These are phyloP conservation scores for Hippopotamus amphibius DNA, from an alignment of 2,113 vertebrate species.

Conservation along the genomic window DNA sequence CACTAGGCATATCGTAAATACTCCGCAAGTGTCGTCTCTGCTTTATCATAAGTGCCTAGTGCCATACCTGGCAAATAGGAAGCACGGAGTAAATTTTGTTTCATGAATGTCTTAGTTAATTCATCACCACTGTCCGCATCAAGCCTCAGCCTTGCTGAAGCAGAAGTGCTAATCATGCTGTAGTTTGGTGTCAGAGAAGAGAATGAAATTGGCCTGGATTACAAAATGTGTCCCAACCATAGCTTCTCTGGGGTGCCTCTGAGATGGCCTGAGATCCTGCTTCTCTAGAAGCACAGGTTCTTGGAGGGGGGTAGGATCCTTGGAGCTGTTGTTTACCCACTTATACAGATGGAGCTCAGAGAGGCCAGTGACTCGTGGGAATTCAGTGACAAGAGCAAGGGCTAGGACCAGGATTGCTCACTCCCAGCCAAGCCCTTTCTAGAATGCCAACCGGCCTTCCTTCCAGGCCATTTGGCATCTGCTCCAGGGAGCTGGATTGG, in stretches of 20 bases:
- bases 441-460: neutral
- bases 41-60: neutral
- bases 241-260: neutral
- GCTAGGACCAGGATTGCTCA: neutral
- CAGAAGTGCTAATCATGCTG: neutral
- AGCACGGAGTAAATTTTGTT: neutral
- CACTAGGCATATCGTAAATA: neutral
- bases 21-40: neutral
- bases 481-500: neutral
- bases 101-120: neutral
- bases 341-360: neutral
- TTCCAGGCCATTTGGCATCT: neutral
- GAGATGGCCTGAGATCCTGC: neutral
- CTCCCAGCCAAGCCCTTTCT: neutral
- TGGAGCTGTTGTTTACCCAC: neutral
- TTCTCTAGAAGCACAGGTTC: neutral
- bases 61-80: neutral
- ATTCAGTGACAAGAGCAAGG: neutral
- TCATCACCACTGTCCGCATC: neutral
- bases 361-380: neutral
- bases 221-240: neutral
- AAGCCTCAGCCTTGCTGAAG: neutral
- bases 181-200: neutral
- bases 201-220: neutral
- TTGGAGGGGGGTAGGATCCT: neutral